phyloP scores from a whole-genome alignment of 2,888 invertebrate species.

The Dendrolimus pini region DNA sequence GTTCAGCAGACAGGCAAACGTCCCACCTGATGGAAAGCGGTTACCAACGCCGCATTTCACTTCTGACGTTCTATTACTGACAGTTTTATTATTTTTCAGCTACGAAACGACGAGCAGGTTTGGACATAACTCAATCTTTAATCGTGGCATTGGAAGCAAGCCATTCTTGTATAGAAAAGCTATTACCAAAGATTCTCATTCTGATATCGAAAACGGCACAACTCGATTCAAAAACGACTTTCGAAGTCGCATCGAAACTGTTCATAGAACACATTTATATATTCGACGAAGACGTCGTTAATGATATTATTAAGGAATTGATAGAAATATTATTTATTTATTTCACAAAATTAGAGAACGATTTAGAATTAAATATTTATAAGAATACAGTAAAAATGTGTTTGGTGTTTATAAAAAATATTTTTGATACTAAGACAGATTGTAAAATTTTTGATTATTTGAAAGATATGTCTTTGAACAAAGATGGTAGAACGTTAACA shows the following conservation, averaged over 20 bases:
- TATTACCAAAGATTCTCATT: conserved; percentile 29
- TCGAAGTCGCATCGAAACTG: conserved; percentile 24
- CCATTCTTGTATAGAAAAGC: conserved; percentile 24
- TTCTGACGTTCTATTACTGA: no score
- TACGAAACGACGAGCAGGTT: conserved; percentile 22
- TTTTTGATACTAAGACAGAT: conserved; percentile 7
- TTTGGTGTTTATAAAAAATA: conserved; percentile 17
- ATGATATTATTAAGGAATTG: conserved; percentile 12
- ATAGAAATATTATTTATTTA: conserved; percentile 2
- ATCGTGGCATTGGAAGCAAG: conserved; percentile 31
- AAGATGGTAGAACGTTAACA: not conserved
- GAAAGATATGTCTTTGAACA: not conserved
- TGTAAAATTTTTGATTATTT: not conserved
- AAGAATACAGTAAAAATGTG: conserved; percentile 13
- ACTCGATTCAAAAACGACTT: conserved; percentile 14
- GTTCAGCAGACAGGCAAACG: no score
- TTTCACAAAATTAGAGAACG: not conserved
- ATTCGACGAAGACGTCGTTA: conserved; percentile 18
- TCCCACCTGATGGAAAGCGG: no score
- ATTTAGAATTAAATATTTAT: conserved; percentile 4
- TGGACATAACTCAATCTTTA: conserved; percentile 33
- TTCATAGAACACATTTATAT: conserved; percentile 37
- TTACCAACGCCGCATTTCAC: no score
- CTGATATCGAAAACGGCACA: conserved; percentile 23
- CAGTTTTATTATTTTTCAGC: conserved; percentile 28